These are phyloP conservation scores for Periophthalmus modestus DNA, from an alignment of 2,113 vertebrate genomes.

Conservation along the genomic window DNA sequence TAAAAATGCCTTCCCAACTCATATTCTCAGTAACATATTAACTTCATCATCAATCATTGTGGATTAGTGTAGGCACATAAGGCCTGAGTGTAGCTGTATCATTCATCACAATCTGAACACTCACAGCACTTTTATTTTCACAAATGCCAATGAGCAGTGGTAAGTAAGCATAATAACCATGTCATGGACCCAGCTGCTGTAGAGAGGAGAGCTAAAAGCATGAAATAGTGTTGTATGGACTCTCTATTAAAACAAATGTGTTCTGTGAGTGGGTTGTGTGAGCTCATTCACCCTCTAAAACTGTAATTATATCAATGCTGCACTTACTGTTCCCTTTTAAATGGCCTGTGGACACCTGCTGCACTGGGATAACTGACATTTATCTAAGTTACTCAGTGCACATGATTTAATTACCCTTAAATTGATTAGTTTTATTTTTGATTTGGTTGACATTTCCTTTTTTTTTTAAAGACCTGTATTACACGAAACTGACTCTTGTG, in stretches of 20 bases:
- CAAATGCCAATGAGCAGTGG: constrained; percentile 14
- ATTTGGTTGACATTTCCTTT: constrained; percentile 11
- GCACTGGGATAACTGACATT: constrained; percentile 4
- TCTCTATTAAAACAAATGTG: constrained; percentile 54
- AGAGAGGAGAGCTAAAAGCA: constrained; percentile 34
- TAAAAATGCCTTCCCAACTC: not conserved
- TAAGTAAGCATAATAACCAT: constrained; percentile 32
- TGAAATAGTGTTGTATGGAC: constrained; percentile 35
- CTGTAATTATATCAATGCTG: constrained; percentile 46
- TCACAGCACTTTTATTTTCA: constrained; percentile 22
- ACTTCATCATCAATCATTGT: not conserved
- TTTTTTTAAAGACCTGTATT: not conserved
- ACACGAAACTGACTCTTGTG: too few relatives aligned
- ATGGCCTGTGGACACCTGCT: constrained; percentile 45
- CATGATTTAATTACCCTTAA: not conserved
- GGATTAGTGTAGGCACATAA: not conserved
- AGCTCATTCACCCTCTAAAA: constrained; percentile 36
- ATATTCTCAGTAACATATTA: not conserved
- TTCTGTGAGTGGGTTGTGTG: constrained; percentile 29
- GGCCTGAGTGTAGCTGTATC: not conserved
- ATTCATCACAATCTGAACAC: constrained; percentile 19
- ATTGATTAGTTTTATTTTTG: constrained; percentile 5
- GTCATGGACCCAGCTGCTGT: constrained; percentile 50
- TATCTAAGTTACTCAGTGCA: constrained; percentile 1
- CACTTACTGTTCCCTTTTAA: constrained; percentile 38